A percentile compares a stretch with the other conserved stretches of the same genome.
phyloP scores from a whole-genome alignment of 1,140 invertebrate genomes.

The Ceratosolen solmsi region DNA sequence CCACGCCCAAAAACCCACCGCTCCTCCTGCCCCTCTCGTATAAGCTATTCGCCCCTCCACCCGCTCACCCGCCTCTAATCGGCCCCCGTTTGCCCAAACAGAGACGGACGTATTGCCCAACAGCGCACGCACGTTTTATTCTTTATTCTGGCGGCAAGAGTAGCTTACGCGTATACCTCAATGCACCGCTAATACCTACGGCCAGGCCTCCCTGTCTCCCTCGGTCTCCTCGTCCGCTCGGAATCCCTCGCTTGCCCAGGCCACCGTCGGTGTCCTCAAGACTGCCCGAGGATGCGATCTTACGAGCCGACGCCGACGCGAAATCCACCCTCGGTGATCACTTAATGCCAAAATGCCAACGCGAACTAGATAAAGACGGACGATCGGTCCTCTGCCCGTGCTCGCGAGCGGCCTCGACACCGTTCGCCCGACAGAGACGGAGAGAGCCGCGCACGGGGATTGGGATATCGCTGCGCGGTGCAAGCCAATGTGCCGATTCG shows the following conservation, averaged over 20 bases:
- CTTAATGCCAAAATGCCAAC: not conserved
- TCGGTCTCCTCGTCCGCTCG: not conserved
- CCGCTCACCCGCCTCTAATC: not conserved
- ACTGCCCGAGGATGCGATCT: not conserved
- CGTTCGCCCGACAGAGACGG: constrained; percentile 23
- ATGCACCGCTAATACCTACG: no score
- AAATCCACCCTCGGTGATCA: not conserved
- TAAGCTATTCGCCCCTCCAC: not conserved
- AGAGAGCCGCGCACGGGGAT: not conserved
- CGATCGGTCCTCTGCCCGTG: not conserved
- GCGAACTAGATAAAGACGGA: constrained; percentile 22
- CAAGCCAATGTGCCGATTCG: not conserved
- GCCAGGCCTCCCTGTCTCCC: no score
- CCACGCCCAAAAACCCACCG: no score
- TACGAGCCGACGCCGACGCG: constrained; percentile 1
- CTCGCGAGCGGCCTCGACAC: constrained; percentile 18
- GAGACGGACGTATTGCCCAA: not conserved
- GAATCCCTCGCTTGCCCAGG: not conserved
- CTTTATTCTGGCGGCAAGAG: constrained; percentile 28
- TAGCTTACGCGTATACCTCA: no score
- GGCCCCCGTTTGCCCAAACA: not conserved
- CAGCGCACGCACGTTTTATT: constrained; percentile 42
- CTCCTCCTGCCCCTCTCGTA: no score
- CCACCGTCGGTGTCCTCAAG: not conserved
- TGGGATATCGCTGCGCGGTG: not conserved